Evolutionary conservation across 2,888 invertebrate genomes (phyloP).

Genomic region (Drosophila fulvimacula): DNA sequence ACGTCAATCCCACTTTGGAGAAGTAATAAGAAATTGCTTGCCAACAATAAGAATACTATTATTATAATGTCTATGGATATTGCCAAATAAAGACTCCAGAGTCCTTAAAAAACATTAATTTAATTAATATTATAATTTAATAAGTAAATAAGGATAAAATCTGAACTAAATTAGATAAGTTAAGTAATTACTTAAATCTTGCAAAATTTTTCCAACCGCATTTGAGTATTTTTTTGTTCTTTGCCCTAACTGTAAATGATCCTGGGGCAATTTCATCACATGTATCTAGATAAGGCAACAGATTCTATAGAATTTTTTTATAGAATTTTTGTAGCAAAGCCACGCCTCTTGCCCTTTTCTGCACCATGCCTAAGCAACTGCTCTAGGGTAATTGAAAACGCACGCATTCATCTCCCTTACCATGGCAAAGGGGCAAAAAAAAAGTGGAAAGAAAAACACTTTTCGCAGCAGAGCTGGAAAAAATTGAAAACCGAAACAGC

Average conservation of each 20-base stretch:
- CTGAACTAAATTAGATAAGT: too few relatives aligned
- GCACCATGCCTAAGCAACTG: constrained; percentile 32
- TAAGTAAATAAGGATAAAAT: too few relatives aligned
- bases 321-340: constrained; percentile 33
- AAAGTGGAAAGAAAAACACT: constrained; percentile 36
- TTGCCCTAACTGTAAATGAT: constrained; percentile 34
- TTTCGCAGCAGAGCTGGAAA: constrained; percentile 52
- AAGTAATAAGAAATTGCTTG: too few relatives aligned
- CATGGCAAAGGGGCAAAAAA: constrained; percentile 3
- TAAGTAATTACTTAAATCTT: too few relatives aligned
- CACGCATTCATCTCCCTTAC: constrained; percentile 49
- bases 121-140: too few relatives aligned
- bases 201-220: constrained; percentile 16
- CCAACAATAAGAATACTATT: too few relatives aligned
- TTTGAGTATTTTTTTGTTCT: constrained; percentile 2
- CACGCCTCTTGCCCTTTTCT: constrained; percentile 58
- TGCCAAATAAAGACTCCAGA: too few relatives aligned
- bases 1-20: too few relatives aligned
- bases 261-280: constrained; percentile 46
- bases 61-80: too few relatives aligned
- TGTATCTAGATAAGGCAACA: constrained; percentile 35
- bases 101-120: too few relatives aligned
- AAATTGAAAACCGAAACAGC: constrained; percentile 65
- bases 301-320: constrained; percentile 32
- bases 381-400: constrained; percentile 73